A percentile compares a stretch with the other conserved stretches of the same genome.
phyloP scores from a whole-genome alignment of 2,113 vertebrate species.

The Fregata magnificens region DNA sequence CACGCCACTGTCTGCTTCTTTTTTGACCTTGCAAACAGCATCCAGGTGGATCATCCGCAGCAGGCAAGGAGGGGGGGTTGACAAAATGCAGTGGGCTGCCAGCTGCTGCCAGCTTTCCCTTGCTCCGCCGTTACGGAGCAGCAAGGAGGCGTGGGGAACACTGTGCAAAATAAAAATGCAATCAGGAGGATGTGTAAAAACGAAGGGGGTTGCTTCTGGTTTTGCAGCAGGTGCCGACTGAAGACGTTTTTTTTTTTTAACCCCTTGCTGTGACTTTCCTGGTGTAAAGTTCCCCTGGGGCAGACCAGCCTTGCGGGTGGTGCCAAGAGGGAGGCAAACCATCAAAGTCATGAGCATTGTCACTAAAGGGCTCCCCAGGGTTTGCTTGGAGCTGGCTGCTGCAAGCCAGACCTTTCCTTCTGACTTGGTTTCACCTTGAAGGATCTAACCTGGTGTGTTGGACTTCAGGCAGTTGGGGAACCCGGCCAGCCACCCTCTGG shows the following conservation, averaged over 20 bases:
- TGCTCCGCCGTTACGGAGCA: rapidly evolving
- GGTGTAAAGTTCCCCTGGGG: neutral
- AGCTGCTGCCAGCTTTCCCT: neutral
- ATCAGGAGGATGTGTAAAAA: neutral
- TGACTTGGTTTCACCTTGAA: neutral
- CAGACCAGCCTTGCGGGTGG: neutral
- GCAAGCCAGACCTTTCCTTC: neutral
- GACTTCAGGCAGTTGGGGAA: neutral
- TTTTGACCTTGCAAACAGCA: neutral
- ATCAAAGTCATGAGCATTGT: rapidly evolving
- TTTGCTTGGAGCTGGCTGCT: neutral
- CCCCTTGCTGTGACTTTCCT: neutral
- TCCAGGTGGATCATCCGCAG: neutral
- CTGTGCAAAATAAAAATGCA: neutral
- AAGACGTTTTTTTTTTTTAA: neutral
- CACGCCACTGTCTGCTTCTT: neutral
- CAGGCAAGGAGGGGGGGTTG: neutral
- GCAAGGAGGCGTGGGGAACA: neutral
- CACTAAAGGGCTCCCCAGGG: neutral
- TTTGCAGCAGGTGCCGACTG: neutral
- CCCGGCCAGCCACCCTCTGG: neutral
- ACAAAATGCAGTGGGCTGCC: neutral
- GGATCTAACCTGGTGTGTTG: neutral
- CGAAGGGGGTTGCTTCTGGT: neutral
- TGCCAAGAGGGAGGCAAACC: neutral